A percentile compares a stretch with the other conserved stretches of the same genome.
phyloP scores from a whole-genome alignment of 2,113 vertebrate species.

The Psilopsiagon aymara region DNA sequence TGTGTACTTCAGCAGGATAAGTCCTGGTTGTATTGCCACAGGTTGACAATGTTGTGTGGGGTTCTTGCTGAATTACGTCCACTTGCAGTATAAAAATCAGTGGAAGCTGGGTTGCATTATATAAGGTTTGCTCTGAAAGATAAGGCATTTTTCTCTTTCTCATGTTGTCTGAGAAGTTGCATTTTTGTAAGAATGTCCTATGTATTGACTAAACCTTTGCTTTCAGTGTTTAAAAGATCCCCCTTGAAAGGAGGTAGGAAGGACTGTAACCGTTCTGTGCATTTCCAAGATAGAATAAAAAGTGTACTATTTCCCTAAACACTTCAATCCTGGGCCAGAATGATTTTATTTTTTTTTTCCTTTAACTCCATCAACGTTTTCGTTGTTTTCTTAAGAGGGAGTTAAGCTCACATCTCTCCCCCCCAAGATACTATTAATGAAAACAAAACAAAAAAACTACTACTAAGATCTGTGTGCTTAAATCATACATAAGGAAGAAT shows the following conservation, averaged over 20 bases:
- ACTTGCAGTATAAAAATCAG: neutral
- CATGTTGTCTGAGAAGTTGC: neutral
- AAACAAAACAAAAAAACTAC: neutral
- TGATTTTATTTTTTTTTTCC: neutral
- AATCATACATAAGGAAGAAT: neutral
- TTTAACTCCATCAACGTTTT: neutral
- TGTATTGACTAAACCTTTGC: neutral
- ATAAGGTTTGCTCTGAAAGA: neutral
- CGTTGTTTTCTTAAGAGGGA: neutral
- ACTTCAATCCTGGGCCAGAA: neutral
- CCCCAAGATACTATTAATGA: neutral
- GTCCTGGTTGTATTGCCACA: neutral
- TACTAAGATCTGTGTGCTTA: neutral
- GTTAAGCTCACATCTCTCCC: neutral
- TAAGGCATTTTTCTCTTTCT: neutral
- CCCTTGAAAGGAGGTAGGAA: neutral
- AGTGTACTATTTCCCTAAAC: neutral
- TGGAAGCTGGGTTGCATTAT: neutral
- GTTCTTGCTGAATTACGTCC: neutral
- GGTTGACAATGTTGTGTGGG: neutral
- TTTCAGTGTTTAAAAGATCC: conserved; percentile 17
- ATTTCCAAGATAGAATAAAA: neutral
- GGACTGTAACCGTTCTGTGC: neutral
- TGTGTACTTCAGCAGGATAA: neutral
- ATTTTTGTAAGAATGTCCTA: conserved; percentile 51